These are phyloP conservation scores for Sarcophaga bullata DNA, from an alignment of 1,140 invertebrate genomes.

Conservation along the genomic window DNA sequence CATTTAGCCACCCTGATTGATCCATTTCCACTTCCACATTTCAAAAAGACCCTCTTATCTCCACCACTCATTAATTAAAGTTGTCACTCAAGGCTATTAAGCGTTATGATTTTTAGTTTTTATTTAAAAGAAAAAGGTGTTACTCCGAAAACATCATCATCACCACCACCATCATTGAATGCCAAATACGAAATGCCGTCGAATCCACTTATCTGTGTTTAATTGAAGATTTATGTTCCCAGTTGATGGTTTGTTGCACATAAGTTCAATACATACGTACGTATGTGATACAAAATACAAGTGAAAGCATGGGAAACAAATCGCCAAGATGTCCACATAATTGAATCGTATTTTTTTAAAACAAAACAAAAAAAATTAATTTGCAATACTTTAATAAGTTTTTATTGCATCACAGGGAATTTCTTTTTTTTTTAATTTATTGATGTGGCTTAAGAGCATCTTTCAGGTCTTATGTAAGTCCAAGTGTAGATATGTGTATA, in stretches of 20 bases:
- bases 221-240: conserved; percentile 11
- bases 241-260: conserved; percentile 4
- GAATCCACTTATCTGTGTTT: not conserved
- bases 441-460: no score
- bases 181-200: not conserved
- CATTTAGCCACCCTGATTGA: not conserved
- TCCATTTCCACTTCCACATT: not conserved
- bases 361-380: not conserved
- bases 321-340: not conserved
- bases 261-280: not conserved
- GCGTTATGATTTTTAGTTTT: not conserved
- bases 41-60: not conserved
- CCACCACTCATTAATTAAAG: not conserved
- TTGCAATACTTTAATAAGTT: not conserved
- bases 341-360: not conserved
- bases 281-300: not conserved
- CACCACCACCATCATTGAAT: not conserved
- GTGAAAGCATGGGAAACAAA: conserved; percentile 3
- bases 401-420: conserved; percentile 5
- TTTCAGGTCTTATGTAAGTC: no score
- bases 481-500: no score
- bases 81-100: conserved; percentile 10
- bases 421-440: no score
- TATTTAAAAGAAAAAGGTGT: not conserved
- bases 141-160: not conserved